Base-by-base conservation (phyloP, 2,113 vertebrate genomes). In the Lasiurus borealis region DNA sequence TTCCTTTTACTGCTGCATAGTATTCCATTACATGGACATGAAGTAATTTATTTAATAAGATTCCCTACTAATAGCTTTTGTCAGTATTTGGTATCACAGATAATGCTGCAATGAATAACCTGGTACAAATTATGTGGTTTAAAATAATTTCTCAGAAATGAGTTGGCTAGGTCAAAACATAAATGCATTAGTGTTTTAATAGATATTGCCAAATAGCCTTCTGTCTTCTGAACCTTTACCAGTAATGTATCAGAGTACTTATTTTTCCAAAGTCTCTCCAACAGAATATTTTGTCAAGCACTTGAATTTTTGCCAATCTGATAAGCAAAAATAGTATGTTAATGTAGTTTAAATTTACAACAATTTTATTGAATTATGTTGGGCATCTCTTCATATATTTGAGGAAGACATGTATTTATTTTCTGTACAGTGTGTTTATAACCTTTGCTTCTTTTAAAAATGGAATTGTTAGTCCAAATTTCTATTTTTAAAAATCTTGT, bases 331-430 rank as follows among this genome's bases (percentile, higher is more conserved):
- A 78, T 59, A 16, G 7, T 76, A 46, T 84, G 62, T 90, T 84
- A 68, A 21, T 84, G 48, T 44, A 52, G 27, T 68, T 88, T 54
- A 83, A 29, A 68, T 89, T 76, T 54, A 46, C 16, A 48, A 31
- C 31, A 50, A 52, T 84, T 54, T 69, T 90, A 16, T 29, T 59
- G 62, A 78, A 85, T 71, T 46, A 85, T 78, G 64, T 52, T 90
- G 40, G 19, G 11, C 5, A 48, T 82, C 29, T 50, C 68, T 81
- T 85, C 15, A 36, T 68, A 14, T 66, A 27, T 71, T 69, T 75
- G 69, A 88, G 31, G 59, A 77, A 31, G 5, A 73, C 21, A 50
- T 92, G 68, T 25, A n/a, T 86, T 89, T 92, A 91, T 94, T 86
- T 86, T 59, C 52, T 84, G 23, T 90, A 40, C 52, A 76, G 15